Conservation (phyloP, 2,888 invertebrate species). For the Tetragnatha montana region DNA sequence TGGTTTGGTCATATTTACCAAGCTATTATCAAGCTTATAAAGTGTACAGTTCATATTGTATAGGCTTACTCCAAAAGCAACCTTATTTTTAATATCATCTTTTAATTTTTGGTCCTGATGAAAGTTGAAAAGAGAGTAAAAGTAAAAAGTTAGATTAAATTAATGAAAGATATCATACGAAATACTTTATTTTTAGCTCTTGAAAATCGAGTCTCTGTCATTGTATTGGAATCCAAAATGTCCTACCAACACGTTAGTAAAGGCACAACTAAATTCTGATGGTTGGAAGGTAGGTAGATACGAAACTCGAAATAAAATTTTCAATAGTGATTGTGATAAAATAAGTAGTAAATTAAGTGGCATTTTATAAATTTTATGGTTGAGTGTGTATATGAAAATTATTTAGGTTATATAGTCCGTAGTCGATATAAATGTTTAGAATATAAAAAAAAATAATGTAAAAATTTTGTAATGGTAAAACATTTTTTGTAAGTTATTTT, state of each 20-base stretch:
- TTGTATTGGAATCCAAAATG: slow-evolving; percentile 84
- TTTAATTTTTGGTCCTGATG: too few relatives aligned
- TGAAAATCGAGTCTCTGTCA: slow-evolving; percentile 85
- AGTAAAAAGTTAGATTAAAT: too few relatives aligned
- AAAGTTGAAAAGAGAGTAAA: too few relatives aligned
- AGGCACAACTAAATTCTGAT: slow-evolving; percentile 75
- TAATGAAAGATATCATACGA: background rate
- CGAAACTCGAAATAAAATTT: background rate
- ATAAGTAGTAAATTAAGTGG: background rate
- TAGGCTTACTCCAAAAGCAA: too few relatives aligned
- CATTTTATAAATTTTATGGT: background rate
- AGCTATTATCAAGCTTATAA: too few relatives aligned
- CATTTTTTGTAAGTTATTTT: background rate
- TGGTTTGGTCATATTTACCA: too few relatives aligned
- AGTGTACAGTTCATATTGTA: too few relatives aligned
- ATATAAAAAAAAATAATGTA: too few relatives aligned
- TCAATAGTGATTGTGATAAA: background rate
- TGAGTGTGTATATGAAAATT: too few relatives aligned
- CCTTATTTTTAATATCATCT: too few relatives aligned
- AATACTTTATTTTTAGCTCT: slow-evolving; percentile 77
- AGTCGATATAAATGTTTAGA: too few relatives aligned
- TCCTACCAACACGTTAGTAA: slow-evolving; percentile 75
- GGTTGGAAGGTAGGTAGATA: slow-evolving; percentile 80
- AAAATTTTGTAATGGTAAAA: too few relatives aligned
- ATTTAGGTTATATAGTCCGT: background rate